A percentile compares a stretch with the other conserved stretches of the same genome.
phyloP scores from a whole-genome alignment of 2,888 invertebrate species.

The Leptinotarsa juncta region DNA sequence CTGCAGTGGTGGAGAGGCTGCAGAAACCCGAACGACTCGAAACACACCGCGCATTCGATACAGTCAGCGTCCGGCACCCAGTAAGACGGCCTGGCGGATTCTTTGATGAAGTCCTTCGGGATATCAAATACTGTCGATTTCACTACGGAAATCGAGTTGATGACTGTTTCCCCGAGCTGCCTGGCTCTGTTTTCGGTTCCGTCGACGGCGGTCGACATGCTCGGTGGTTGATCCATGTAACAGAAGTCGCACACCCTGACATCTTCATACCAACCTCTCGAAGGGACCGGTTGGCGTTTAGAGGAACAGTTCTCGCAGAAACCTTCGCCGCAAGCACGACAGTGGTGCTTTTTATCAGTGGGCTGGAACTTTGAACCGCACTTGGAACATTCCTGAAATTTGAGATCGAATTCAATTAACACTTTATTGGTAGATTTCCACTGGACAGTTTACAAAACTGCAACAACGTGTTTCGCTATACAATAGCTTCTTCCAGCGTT shows the following conservation, averaged over 20 bases:
- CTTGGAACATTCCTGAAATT: conserved; percentile 71
- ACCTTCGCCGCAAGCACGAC: conserved; percentile 83
- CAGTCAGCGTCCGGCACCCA: conserved; percentile 84
- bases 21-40: conserved; percentile 69
- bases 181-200: conserved; percentile 44
- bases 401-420: neutral
- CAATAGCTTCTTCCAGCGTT: too few species aligned
- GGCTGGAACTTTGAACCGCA: conserved; percentile 72
- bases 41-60: conserved; percentile 75
- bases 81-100: conserved; percentile 80
- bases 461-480: too few species aligned
- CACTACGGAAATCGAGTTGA: conserved; percentile 77
- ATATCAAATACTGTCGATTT: conserved; percentile 76
- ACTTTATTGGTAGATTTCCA: too few species aligned
- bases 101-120: conserved; percentile 82
- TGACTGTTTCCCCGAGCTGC: conserved; percentile 72
- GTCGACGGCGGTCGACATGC: conserved; percentile 53
- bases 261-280: conserved; percentile 76
- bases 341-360: conserved; percentile 77
- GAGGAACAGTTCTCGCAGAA: conserved; percentile 81
- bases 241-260: conserved; percentile 83
- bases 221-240: conserved; percentile 62
- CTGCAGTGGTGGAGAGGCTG: conserved; percentile 76
- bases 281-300: conserved; percentile 76
- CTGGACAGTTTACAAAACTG: too few species aligned